Evolutionary conservation across 2,797 vertebrate genomes (phyloP), one percentile per base, ranked within the genome.

Genomic region (Sorex maritimensis): DNA sequence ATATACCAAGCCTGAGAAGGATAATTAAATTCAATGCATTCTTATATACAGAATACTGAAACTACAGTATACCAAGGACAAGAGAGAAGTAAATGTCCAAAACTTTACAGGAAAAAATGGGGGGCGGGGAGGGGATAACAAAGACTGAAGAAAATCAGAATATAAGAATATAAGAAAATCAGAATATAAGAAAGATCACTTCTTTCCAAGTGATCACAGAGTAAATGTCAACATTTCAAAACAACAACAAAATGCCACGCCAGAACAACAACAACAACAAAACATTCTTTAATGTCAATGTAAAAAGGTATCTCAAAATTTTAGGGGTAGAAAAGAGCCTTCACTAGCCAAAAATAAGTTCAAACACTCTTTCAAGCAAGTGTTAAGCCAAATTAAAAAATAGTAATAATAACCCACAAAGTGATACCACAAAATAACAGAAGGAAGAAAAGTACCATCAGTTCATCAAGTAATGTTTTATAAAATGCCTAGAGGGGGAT

Each of bases 261-360:
- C 41, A 88, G 79, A 83, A 94, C 24, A 74, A 68, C 34, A 34
- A 34, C 34, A 34, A 34, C 34, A 34, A 34, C 34, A 92, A 80
- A 75, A 44, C 13, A 69, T 72, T 78, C 6, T 89, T 52, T 72
- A 93, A 85, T 65, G 30, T 80, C 28, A 73, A 65, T 30, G 11
- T 49, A 92, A 79, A 93, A 86, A 92, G 85, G 58, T 69, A 78
- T n/a, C 44, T 90, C 11, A 92, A 90, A 92, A 92, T 52, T 52
- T 52, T 41, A 15, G 21, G 38, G 9, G 74, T 65, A 67, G n/a
- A 65, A 85, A 79, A 90, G 91, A 71, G 5, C 3, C 17, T 12
- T 61, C 82, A 46, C 34, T 63, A 61, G 63, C 63, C 80, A 38
- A 58, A 85, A 44, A 44, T 44, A 89, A n/a, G 49, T 77, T 80